Base-by-base conservation (phyloP, 2,888 invertebrate genomes). In the Lathronympha strigana region DNA sequence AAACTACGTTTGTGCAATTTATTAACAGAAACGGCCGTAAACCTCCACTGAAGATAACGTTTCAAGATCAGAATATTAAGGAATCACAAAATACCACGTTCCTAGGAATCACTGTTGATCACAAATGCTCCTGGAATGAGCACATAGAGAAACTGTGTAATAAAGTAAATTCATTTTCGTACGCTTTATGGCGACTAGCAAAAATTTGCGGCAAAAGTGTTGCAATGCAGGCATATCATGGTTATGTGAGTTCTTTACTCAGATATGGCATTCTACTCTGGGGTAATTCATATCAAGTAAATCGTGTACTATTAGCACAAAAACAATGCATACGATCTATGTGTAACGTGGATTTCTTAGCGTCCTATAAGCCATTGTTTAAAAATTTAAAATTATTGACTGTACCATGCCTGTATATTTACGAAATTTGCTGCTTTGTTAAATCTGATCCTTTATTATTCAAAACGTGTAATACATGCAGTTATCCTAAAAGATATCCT, bases 41-140 rank as follows among this genome's bases (percentile, higher is more conserved):
- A 9, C 28, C 5, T 8, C 5, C 28, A 28, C 9, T 28, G 9
- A 28, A 9, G 5, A 9, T 28, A 28, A 28, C 28, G 28, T 28
- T 8, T 9, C 2, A 28, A 28, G 28, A 28, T 28, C 5, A 28
- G 9, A 28, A 28, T 28, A 28, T 28, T 3, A 28, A 28, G 9
- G 28, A 28, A 28, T 28, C 28, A 28, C 28, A 8, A 28, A 5
- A 28, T 28, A 28, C 28, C 9, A 1, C 28, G 28, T 28, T 28
- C 28, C 9, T 28, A 9, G 28, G 28, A 28, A 28, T 36, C 5
- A 36, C 9, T 36, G 36, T 36, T 5, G 36, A 36, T n/a, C 19
- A 40, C 17, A 40, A n/a, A 40, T 40, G 40, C 40, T 40, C 40
- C 40, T 40, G 40, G 40, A 15, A 40, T 40, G 40, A 40, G 15